Evolutionary conservation across 2,113 vertebrate species (phyloP).

Genomic region (Ciconia stormi): DNA sequence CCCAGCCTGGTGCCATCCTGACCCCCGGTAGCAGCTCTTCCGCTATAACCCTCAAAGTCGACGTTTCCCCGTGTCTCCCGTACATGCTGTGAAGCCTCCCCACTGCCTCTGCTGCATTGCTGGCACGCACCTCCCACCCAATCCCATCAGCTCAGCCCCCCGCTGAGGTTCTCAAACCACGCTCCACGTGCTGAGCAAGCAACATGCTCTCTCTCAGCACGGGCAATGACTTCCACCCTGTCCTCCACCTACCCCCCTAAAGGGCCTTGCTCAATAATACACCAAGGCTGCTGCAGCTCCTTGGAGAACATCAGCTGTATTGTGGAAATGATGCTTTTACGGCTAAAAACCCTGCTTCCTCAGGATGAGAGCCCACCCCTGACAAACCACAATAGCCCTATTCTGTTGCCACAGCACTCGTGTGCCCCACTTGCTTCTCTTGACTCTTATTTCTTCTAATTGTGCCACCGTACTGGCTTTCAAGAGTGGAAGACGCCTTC

Average conservation of each 20-base stretch:
- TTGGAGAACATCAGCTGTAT: background rate
- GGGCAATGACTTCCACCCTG: background rate
- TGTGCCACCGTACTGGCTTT: background rate
- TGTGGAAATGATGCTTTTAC: background rate
- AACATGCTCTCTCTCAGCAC: background rate
- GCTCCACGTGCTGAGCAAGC: background rate
- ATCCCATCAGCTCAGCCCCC: background rate
- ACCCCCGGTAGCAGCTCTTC: background rate
- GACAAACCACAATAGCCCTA: background rate
- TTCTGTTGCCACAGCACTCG: background rate
- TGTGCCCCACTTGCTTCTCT: background rate
- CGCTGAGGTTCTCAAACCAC: background rate
- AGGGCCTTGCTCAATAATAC: background rate
- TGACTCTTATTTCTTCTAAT: background rate
- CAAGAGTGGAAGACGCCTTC: background rate
- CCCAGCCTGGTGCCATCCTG: background rate
- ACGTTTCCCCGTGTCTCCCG: background rate
- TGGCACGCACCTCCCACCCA: background rate
- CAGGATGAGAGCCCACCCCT: background rate
- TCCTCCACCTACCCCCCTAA: background rate
- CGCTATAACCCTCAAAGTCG: background rate
- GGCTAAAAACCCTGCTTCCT: background rate
- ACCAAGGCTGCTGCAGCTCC: background rate
- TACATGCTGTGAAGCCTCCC: accelerated
- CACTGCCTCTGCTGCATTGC: background rate